Evolutionary conservation across 2,797 vertebrate species (phyloP).

Genomic region (Neosalanx taihuensis): DNA sequence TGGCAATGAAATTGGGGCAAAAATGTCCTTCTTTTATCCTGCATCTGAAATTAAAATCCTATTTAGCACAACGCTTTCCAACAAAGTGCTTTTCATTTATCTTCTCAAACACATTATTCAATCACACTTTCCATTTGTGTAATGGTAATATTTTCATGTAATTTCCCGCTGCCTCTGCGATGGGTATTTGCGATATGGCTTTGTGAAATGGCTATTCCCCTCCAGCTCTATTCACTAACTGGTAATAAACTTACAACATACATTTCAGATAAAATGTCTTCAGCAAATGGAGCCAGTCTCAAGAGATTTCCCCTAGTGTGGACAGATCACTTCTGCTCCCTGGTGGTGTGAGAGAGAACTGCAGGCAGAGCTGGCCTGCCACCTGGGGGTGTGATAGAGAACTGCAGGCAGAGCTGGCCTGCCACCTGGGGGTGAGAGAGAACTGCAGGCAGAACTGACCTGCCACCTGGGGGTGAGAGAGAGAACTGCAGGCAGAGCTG

Average conservation of each 20-base stretch:
- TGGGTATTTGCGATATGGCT: conserved; percentile 73
- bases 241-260: conserved; percentile 76
- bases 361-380: conserved; percentile 6
- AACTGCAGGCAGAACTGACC: not conserved
- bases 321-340: conserved; percentile 67
- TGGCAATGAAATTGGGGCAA: conserved; percentile 75
- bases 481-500: not conserved
- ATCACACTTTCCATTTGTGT: conserved; percentile 83
- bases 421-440: conserved; percentile 64
- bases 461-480: conserved; percentile 59
- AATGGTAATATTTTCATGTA: conserved; percentile 84
- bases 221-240: conserved; percentile 66
- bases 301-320: conserved; percentile 16
- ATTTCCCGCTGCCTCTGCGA: conserved; percentile 74
- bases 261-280: conserved; percentile 75
- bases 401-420: not conserved
- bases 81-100: conserved; percentile 91
- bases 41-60: conserved; percentile 86
- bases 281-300: conserved; percentile 66
- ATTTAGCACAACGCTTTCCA: conserved; percentile 82
- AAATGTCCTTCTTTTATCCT: conserved; percentile 77
- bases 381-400: conserved; percentile 45
- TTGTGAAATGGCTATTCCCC: conserved; percentile 71
- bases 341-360: conserved; percentile 49
- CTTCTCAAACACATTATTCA: conserved; percentile 81